These are phyloP conservation scores for Tuta absoluta DNA, from an alignment of 2,888 invertebrate species.

Conservation along the genomic window DNA sequence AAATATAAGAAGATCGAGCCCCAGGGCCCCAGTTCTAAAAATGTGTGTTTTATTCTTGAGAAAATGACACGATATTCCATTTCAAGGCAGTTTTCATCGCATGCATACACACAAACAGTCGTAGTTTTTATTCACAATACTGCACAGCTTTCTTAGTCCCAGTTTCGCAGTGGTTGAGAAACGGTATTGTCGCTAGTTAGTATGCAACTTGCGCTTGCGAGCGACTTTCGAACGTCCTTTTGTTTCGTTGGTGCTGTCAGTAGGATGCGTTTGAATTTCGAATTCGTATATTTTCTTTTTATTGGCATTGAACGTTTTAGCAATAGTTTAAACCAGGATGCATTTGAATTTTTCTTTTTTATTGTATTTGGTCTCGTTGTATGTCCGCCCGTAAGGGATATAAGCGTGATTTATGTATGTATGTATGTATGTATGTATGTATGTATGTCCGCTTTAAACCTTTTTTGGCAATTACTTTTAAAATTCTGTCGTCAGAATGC, in stretches of 20 bases:
- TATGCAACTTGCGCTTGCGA: constrained; percentile 58
- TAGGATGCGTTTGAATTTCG: constrained; percentile 55
- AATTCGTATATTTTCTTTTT: neutral
- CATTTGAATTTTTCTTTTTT: no score
- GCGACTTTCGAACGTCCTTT: constrained; percentile 74
- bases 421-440: no score
- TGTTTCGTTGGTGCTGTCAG: constrained; percentile 60
- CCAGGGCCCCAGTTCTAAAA: no score
- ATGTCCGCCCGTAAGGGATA: no score
- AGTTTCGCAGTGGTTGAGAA: constrained; percentile 67
- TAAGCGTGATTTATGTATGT: no score
- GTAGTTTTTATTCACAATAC: neutral
- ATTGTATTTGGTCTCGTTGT: no score
- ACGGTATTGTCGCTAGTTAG: constrained; percentile 73
- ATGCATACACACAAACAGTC: neutral
- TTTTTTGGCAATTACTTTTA: no score
- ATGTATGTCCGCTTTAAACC: no score
- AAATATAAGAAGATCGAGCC: no score
- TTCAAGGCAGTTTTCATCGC: neutral
- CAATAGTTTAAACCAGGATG: neutral
- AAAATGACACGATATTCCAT: neutral
- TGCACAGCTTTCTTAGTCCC: constrained; percentile 53
- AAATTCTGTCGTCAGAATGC: neutral
- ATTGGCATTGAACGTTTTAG: neutral
- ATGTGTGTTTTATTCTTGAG: neutral